Evolutionary conservation across 92 coral and sea anemone genomes (phyloP), one percentile per base, ranked within the genome.

Genomic region (Porites rus): DNA sequence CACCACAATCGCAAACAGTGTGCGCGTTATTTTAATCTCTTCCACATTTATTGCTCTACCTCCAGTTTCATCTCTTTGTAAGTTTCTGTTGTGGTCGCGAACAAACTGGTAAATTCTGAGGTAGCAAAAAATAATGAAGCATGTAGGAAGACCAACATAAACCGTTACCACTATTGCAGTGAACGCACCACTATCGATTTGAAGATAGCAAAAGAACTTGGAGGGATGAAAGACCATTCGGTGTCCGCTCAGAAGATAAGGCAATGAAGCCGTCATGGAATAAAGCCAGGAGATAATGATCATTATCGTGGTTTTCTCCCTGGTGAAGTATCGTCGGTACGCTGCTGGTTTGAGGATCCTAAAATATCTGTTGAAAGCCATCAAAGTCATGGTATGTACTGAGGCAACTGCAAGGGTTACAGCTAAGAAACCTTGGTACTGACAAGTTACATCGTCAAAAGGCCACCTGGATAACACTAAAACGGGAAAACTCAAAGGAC

Each of bases 361-460:
- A 65, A 82, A 92, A 84, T 86, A 92, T 21, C 95, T 66, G 61
- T 93, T 93, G 54, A 87, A 89, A 7, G 95, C 92, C 76, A 84
- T 93, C 46, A 72, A 50, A 21, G 88, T 89, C 28, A 90, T 75
- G 3, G 96, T 93, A 65, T 93, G 95, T 21, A 72, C 80, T 7
- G 95, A 93, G 7, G 95, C 86, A 62, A 79, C 62, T 0, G 77
- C 89, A 72, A 93, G 60, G 25, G 85, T 68, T 6, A 90, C 60
- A 24, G 71, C 79, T 51, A 86, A 69, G 74, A 82, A 90, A 19
- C 95, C 93, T 24, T 92, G 79, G 71, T 86, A 90, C 72, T 92
- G 95, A 51, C 95, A 92, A 18, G 89, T 50, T 1, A 64, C 67
- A 52, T 83, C 86, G 20, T 91, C 74, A 63, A 93, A 93, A 21